Evolutionary conservation across 92 coral and sea anemone species (phyloP).

Genomic region (Porites evermanni): DNA sequence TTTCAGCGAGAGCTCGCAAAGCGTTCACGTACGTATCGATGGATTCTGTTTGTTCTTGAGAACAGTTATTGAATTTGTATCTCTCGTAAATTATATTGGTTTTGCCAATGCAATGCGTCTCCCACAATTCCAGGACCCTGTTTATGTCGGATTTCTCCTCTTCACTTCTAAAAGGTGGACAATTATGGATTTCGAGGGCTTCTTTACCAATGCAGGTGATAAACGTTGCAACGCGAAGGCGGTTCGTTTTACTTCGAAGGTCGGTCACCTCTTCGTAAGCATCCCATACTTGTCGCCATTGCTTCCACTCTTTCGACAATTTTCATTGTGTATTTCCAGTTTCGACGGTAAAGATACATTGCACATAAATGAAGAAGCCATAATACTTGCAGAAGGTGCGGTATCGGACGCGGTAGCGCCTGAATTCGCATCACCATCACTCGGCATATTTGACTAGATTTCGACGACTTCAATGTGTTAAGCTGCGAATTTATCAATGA

Average conservation of each 20-base stretch:
- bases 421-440: no score
- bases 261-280: slow-evolving; percentile 49
- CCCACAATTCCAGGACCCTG: no score
- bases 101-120: no score
- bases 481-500: no score
- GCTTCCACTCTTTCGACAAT: slow-evolving; percentile 32
- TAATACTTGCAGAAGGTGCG: no score
- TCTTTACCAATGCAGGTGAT: slow-evolving; percentile 2
- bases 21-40: slow-evolving; percentile 36
- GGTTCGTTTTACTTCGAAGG: slow-evolving; percentile 36
- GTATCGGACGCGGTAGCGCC: no score
- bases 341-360: no score
- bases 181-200: slow-evolving; percentile 54
- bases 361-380: no score
- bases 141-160: slow-evolving; percentile 54
- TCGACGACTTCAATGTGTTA: no score
- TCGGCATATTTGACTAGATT: no score
- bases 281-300: slow-evolving; percentile 16
- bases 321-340: slow-evolving; percentile 4
- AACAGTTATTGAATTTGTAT: no score
- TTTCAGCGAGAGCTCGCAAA: slow-evolving; percentile 48
- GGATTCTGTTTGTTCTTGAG: slow-evolving; percentile 22
- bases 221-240: slow-evolving; percentile 30
- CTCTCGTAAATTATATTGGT: no score
- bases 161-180: slow-evolving; percentile 52